Evolutionary conservation across 2,888 invertebrate species (phyloP).

Genomic region (Nomada ferruginata): DNA sequence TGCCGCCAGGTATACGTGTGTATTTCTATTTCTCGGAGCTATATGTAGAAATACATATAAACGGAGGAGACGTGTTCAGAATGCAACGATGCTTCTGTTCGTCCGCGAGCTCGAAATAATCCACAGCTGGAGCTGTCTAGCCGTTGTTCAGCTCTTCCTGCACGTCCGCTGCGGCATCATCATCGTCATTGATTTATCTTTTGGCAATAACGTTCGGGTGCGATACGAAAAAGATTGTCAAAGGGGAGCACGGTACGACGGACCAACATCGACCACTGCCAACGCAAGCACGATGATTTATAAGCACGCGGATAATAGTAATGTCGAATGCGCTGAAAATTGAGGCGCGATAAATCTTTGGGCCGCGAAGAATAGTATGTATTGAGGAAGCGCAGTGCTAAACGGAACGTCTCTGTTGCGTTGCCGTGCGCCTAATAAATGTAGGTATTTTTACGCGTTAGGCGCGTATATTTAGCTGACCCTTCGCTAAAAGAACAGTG

Average conservation of each 20-base stretch:
- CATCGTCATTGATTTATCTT: slow-evolving; percentile 65
- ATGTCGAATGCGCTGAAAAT: slow-evolving; percentile 32
- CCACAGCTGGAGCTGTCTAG: slow-evolving; percentile 70
- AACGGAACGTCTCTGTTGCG: neutral
- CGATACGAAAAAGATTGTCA: slow-evolving; percentile 19
- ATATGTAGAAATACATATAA: slow-evolving; percentile 8
- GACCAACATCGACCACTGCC: slow-evolving; percentile 7
- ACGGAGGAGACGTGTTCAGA: slow-evolving; percentile 9
- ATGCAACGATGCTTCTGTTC: slow-evolving; percentile 20
- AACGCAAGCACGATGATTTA: slow-evolving; percentile 44
- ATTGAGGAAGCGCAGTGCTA: neutral
- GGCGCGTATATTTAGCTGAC: slow-evolving; percentile 33
- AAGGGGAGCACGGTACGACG: neutral
- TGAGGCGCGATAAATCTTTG: slow-evolving; percentile 2
- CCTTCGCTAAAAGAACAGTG: slow-evolving; percentile 4
- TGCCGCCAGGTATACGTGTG: neutral
- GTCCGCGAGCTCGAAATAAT: slow-evolving; percentile 66
- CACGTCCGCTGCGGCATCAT: slow-evolving; percentile 39
- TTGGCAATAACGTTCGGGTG: slow-evolving; percentile 53
- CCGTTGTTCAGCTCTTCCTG: slow-evolving; percentile 16
- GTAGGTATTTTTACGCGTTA: slow-evolving; percentile 21
- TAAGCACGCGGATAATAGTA: slow-evolving; percentile 8
- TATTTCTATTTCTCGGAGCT: slow-evolving; percentile 16
- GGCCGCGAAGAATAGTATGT: too few species aligned
- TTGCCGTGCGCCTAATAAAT: slow-evolving; percentile 11